A percentile compares a stretch with the other conserved stretches of the same genome.
Evolutionary conservation across 1,140 invertebrate species (phyloP).

Genomic region (Trachelipus rathkii): DNA sequence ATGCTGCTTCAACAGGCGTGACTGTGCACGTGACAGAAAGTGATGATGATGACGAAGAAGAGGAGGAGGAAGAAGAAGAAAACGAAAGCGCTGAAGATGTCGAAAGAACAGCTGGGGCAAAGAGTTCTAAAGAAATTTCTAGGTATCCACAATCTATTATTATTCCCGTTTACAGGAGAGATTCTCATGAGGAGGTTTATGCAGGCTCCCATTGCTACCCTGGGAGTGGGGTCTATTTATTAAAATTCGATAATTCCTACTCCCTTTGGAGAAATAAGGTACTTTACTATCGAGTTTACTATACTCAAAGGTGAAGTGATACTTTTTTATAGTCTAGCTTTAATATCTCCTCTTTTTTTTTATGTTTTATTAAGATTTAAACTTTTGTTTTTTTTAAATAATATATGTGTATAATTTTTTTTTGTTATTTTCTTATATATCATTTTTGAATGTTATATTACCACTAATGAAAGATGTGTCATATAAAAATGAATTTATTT

Average conservation of each 20-base stretch:
- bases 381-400: too few species aligned
- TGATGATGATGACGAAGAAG: slow-evolving; percentile 71
- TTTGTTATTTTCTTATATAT: too few species aligned
- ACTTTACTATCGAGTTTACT: slow-evolving; percentile 97
- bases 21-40: slow-evolving; percentile 86
- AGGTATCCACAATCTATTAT: slow-evolving; percentile 50
- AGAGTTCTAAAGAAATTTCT: slow-evolving; percentile 4
- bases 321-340: too few species aligned
- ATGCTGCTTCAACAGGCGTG: slow-evolving; percentile 61
- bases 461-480: too few species aligned
- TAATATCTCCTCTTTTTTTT: too few species aligned
- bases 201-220: slow-evolving; percentile 95
- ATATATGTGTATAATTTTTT: too few species aligned
- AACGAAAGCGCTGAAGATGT: slow-evolving; percentile 42
- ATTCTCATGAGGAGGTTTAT: slow-evolving; percentile 95
- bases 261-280: slow-evolving; percentile 98
- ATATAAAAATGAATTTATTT: too few species aligned
- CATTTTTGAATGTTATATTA: too few species aligned
- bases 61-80: slow-evolving; percentile 59
- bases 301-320: slow-evolving; percentile 58
- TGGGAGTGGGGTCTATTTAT: slow-evolving; percentile 80
- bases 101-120: slow-evolving; percentile 27
- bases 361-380: too few species aligned
- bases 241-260: slow-evolving; percentile 99
- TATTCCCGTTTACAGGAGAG: slow-evolving; percentile 88